Conservation (phyloP, 2,113 vertebrate genomes). For the Limnothrissa miodon region DNA sequence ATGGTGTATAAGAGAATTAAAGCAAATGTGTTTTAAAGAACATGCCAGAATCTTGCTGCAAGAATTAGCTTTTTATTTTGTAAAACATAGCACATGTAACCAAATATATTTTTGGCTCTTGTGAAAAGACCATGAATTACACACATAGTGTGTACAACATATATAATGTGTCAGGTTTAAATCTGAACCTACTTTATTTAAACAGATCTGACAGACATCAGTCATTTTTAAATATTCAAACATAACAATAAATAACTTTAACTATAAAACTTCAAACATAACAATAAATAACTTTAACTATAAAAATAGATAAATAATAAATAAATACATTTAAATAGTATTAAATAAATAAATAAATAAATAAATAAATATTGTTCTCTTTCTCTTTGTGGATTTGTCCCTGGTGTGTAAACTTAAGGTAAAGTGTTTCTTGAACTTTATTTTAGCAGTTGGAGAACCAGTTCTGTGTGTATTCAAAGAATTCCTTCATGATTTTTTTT, state of each 20-base stretch:
- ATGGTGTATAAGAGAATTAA: no score
- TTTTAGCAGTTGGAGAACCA: neutral
- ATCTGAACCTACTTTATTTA: no score
- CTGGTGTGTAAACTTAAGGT: neutral
- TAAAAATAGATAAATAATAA: slow-evolving; percentile 33
- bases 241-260: neutral
- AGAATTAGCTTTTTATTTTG: neutral
- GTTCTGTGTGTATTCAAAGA: neutral
- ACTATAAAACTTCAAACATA: neutral
- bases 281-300: neutral
- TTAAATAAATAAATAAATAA: neutral
- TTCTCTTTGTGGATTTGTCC: neutral
- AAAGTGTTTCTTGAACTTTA: no score
- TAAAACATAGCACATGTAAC: neutral
- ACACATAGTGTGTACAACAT: neutral
- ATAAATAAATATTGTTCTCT: neutral
- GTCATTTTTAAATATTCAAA: neutral
- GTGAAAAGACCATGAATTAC: neutral
- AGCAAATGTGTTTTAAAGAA: no score
- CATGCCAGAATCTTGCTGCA: neutral
- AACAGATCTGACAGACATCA: no score
- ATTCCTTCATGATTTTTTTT: neutral
- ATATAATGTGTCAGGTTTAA: no score
- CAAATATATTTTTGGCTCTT: neutral
- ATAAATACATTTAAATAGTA: neutral